Percentiles rank a stretch among this genome's conserved stretches.
These are phyloP conservation scores for Drosophila rellima DNA, from an alignment of 2,888 invertebrate species.

Conservation along the genomic window DNA sequence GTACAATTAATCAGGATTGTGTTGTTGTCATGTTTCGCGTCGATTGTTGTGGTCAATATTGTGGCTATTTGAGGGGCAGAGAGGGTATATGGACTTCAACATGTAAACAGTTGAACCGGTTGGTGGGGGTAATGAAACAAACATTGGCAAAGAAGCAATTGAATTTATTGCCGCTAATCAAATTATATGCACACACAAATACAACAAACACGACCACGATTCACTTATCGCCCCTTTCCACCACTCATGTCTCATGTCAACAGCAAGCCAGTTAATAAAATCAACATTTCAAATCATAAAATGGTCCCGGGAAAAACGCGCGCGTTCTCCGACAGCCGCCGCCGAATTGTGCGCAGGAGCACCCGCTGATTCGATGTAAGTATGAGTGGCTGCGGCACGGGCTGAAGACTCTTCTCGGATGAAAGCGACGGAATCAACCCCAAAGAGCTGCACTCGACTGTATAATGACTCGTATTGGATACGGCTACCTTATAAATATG, in stretches of 20 bases:
- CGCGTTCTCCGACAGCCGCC: conserved; percentile 27
- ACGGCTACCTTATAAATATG: conserved; percentile 57
- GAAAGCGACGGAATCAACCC: conserved; percentile 44
- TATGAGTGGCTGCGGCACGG: conserved; percentile 40
- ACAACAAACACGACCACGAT: conserved; percentile 42
- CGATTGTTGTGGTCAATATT: conserved; percentile 74
- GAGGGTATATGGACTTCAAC: conserved; percentile 10
- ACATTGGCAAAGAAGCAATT: conserved; percentile 12
- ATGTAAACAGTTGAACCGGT: conserved; percentile 22
- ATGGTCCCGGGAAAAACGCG: conserved; percentile 25
- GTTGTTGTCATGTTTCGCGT: conserved; percentile 18
- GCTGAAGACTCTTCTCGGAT: conserved; percentile 11
- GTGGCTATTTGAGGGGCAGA: conserved; percentile 58
- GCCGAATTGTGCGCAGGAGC: conserved; percentile 30
- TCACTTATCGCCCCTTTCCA: conserved; percentile 67
- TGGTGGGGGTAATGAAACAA: conserved; percentile 12
- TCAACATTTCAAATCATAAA: conserved; percentile 65
- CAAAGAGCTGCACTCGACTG: conserved; percentile 29
- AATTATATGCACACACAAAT: conserved; percentile 60
- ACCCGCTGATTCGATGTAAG: background rate
- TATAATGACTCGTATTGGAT: conserved; percentile 55
- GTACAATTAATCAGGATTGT: conserved; percentile 61
- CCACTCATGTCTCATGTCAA: conserved; percentile 55
- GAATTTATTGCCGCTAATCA: conserved; percentile 65
- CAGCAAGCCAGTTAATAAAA: conserved; percentile 67